These are phyloP conservation scores for Athrips mouffetella DNA, from an alignment of 2,888 invertebrate species.

Conservation along the genomic window DNA sequence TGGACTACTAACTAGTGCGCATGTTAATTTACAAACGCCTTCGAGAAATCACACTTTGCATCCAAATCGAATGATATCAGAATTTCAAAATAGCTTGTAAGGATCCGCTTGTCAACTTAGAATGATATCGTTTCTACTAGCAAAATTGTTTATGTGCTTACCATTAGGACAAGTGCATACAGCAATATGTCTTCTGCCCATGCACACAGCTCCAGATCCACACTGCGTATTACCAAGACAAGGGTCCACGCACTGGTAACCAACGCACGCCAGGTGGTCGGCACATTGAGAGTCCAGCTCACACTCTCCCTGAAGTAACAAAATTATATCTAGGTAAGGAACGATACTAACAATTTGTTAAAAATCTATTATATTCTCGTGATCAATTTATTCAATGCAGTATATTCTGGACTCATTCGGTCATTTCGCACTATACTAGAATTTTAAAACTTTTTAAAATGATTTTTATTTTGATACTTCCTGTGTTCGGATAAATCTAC, in stretches of 20 bases:
- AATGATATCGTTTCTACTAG: no score
- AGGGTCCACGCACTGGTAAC: slow-evolving; percentile 85
- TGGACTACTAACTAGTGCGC: neutral
- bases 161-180: slow-evolving; percentile 89
- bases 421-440: no score
- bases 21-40: neutral
- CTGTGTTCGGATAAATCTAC: no score
- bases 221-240: slow-evolving; percentile 85
- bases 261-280: slow-evolving; percentile 86
- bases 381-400: no score
- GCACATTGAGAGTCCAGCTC: slow-evolving; percentile 86
- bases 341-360: no score
- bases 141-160: slow-evolving; percentile 14
- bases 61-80: neutral
- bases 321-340: neutral
- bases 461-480: no score
- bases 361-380: no score
- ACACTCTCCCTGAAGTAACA: slow-evolving; percentile 83
- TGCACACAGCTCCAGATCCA: slow-evolving; percentile 86
- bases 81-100: neutral
- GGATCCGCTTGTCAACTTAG: no score
- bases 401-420: no score
- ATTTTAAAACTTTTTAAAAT: neutral
- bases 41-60: neutral
- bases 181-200: slow-evolving; percentile 86